Evolutionary conservation across 2,797 vertebrate genomes (phyloP), one percentile per base, ranked within the genome.

Genomic region (Limnodromus scolopaceus): DNA sequence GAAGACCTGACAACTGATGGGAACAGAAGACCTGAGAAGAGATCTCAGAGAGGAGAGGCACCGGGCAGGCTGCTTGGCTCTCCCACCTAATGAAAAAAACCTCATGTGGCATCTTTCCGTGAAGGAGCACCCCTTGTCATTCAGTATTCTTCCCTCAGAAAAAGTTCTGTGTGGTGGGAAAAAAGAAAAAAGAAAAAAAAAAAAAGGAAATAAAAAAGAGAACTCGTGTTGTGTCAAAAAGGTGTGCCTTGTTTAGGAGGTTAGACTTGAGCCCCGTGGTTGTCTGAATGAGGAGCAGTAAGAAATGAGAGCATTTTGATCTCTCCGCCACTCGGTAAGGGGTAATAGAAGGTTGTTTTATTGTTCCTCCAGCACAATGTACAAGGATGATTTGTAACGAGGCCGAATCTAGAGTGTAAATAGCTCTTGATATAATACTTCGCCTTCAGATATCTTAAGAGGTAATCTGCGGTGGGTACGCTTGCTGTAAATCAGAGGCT

Each of bases 401-500:
- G 76, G 82, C 46, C 94, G 82, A 93, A 89, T 89, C 79, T 54
- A 81, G 61, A 80, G 65, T 87, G 65, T 89, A 95, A 89, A 96
- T 51, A 91, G 45, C 72, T 93, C 82, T 78, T 84, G 84, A 72
- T 92, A 34, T 54, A 85, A 83, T 48, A 91, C 61, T 87, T 93
- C 71, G 84, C 92, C 96, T 93, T 96, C 79, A 95, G 87, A 81
- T 93, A 94, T 71, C 92, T 87, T 81, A 71, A 91, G 61, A 93
- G 57, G 87, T 88, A 91, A 94, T 91, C 91, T 94, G 84, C 2
- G 10, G 91, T 92, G 87, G 71, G 84, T 92, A 94, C 46, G 78
- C 65, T 89, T 89, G 91, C 82, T 91, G 79, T 95, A 96, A 97
- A 97, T 96, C 91, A 94, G 84, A 96, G 81, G 74, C 84, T 79